phyloP scores from a whole-genome alignment of 2,888 invertebrate species.

The Saturnia japonica region DNA sequence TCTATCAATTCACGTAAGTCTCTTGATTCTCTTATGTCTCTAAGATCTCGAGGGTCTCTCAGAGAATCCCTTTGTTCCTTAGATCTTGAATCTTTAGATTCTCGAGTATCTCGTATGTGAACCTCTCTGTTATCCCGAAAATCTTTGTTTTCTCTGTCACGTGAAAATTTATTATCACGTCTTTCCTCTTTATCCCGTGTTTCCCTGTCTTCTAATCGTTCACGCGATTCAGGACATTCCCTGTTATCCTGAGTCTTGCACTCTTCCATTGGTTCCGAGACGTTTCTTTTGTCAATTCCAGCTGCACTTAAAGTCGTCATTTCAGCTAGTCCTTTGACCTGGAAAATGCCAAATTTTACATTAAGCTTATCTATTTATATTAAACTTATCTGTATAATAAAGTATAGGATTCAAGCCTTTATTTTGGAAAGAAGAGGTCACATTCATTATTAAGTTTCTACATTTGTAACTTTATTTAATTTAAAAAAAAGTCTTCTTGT shows the following conservation, averaged over 20 bases:
- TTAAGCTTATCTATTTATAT: no score
- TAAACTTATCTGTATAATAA: no score
- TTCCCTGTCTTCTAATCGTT: constrained; percentile 63
- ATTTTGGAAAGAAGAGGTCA: no score
- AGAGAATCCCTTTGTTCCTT: constrained; percentile 35
- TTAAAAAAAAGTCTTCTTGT: no score
- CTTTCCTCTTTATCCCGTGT: constrained; percentile 66
- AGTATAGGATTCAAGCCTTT: no score
- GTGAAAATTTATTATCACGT: constrained; percentile 60
- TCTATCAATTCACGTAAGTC: constrained; percentile 66
- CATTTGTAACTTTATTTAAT: no score
- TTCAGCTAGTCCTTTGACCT: constrained; percentile 94
- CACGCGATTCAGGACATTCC: constrained; percentile 62
- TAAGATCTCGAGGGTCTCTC: constrained; percentile 49
- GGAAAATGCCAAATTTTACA: constrained; percentile 26
- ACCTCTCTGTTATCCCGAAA: constrained; percentile 57
- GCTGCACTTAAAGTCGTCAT: constrained; percentile 92
- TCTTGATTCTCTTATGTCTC: constrained; percentile 64
- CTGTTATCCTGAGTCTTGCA: constrained; percentile 64
- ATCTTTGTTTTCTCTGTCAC: constrained; percentile 68
- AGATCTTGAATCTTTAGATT: constrained; percentile 51
- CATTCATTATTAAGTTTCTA: no score
- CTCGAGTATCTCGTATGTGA: constrained; percentile 64
- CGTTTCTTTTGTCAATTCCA: constrained; percentile 77
- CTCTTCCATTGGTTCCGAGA: constrained; percentile 78